Conservation (phyloP, 2,888 invertebrate genomes). For the Agapostemon virescens region DNA sequence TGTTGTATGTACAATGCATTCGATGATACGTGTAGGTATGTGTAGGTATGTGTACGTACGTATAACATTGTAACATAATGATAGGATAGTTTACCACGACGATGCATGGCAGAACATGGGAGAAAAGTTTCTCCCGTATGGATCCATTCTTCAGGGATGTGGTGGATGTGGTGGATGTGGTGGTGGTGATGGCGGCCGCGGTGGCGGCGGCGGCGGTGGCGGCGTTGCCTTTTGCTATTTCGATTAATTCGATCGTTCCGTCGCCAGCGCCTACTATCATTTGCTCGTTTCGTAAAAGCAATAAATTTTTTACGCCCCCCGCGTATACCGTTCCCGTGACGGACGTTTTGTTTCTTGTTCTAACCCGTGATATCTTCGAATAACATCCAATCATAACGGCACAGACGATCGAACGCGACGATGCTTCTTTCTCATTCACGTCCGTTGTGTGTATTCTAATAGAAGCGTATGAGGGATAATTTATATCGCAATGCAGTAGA, state of each 20-base stretch:
- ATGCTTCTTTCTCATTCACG: slow-evolving; percentile 55
- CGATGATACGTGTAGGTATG: no score
- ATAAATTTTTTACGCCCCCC: slow-evolving; percentile 86
- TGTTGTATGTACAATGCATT: no score
- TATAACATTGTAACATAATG: not conserved
- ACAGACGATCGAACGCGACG: not conserved
- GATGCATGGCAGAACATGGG: slow-evolving; percentile 76
- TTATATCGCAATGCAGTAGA: not conserved
- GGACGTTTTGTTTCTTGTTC: slow-evolving; percentile 81
- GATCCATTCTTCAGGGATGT: slow-evolving; percentile 26
- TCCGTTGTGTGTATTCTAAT: slow-evolving; percentile 81
- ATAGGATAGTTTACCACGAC: slow-evolving; percentile 76
- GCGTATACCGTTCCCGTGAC: slow-evolving; percentile 82
- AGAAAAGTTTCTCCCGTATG: slow-evolving; percentile 61
- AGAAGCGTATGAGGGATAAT: slow-evolving; percentile 71
- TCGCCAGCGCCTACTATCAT: slow-evolving; percentile 92
- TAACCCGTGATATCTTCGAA: slow-evolving; percentile 83
- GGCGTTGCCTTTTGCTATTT: slow-evolving; percentile 72
- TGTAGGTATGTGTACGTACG: no score
- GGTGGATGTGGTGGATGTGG: no score
- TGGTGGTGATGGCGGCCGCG: no score
- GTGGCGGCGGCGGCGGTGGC: no score
- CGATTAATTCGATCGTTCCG: slow-evolving; percentile 89
- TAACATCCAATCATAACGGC: slow-evolving; percentile 86
- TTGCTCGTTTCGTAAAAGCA: slow-evolving; percentile 84